Conservation (phyloP, 1,140 invertebrate species). For the Drosophila bocqueti region DNA sequence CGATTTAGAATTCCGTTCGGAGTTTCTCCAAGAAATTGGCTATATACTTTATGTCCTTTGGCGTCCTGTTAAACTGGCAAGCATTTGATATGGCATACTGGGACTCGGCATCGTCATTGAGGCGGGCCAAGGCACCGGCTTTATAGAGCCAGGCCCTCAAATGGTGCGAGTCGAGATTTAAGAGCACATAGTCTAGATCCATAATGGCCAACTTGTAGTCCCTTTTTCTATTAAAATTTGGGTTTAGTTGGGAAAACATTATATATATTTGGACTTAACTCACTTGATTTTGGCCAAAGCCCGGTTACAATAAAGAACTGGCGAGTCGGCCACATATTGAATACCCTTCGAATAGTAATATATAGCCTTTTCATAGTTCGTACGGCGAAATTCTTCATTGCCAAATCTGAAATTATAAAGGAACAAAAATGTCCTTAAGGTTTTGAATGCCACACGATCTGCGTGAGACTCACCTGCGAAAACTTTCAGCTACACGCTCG, state of each 20-base stretch:
- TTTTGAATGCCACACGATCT: too few relatives aligned
- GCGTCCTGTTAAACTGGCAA: constrained; percentile 14
- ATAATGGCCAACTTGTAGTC: constrained; percentile 24
- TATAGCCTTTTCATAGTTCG: constrained; percentile 48
- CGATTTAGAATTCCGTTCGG: constrained; percentile 32
- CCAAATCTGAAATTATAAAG: constrained; percentile 34
- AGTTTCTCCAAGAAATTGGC: constrained; percentile 46
- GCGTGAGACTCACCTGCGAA: constrained; percentile 34
- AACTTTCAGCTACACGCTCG: constrained; percentile 36
- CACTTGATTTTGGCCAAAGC: constrained; percentile 56
- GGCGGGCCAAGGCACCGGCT: constrained; percentile 44
- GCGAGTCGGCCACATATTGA: constrained; percentile 48
- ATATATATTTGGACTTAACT: neutral
- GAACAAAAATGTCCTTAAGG: neutral
- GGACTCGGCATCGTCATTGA: constrained; percentile 46
- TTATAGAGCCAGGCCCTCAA: constrained; percentile 56
- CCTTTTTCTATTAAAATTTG: constrained; percentile 1
- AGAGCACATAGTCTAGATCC: constrained; percentile 48
- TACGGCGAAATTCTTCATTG: constrained; percentile 50
- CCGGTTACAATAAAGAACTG: constrained; percentile 59
- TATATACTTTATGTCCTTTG: constrained; percentile 36
- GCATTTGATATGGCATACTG: constrained; percentile 34
- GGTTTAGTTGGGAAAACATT: constrained; percentile 10
- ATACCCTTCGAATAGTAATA: constrained; percentile 38
- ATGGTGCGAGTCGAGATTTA: constrained; percentile 10